These are phyloP conservation scores for Pseudobourletiella spinata DNA, from an alignment of 1,140 invertebrate species.

Conservation along the genomic window DNA sequence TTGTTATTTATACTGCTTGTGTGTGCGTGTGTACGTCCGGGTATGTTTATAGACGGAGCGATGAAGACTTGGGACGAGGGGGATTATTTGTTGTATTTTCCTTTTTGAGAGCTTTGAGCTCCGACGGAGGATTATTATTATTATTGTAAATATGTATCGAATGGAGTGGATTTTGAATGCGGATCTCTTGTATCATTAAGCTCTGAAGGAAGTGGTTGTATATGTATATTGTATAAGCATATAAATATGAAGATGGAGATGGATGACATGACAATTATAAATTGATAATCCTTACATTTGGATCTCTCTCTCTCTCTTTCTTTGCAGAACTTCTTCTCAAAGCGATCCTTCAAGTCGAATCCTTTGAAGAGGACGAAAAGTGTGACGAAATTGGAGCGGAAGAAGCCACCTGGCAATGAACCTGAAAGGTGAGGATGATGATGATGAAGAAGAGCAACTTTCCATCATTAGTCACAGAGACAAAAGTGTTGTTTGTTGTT, in stretches of 20 bases:
- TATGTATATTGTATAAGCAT: not conserved
- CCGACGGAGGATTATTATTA: too few species aligned
- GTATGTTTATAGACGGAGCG: too few species aligned
- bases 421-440: conserved; percentile 45
- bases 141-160: too few species aligned
- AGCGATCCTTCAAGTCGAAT: conserved; percentile 75
- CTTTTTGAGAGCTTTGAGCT: too few species aligned
- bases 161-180: too few species aligned
- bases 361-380: conserved; percentile 84
- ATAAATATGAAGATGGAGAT: not conserved
- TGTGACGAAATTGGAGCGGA: conserved; percentile 78
- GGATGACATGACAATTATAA: not conserved
- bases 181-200: not conserved
- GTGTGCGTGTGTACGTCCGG: too few species aligned
- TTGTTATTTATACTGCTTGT: too few species aligned
- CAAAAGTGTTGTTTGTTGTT: too few species aligned
- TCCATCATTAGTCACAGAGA: too few species aligned
- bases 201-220: not conserved
- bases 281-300: not conserved
- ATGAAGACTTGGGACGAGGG: too few species aligned
- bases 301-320: not conserved
- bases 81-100: too few species aligned
- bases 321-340: conserved; percentile 76
- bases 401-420: conserved; percentile 46
- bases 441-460: too few species aligned